phyloP scores from a whole-genome alignment of 2,888 invertebrate genomes.

The Adelognathus sp. region DNA sequence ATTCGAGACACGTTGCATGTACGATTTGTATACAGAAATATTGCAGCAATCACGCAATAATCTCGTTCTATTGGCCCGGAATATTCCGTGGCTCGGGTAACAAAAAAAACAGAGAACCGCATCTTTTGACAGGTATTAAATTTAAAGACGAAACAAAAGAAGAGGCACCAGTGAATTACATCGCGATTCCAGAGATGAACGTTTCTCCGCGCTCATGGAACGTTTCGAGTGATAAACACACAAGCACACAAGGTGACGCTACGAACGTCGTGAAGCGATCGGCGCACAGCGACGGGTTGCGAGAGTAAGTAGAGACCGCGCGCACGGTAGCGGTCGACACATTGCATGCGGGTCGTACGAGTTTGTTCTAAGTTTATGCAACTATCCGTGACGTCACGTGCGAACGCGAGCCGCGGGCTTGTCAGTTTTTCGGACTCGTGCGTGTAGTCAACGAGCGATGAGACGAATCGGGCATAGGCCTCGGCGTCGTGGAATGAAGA shows the following conservation, averaged over 20 bases:
- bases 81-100: neutral
- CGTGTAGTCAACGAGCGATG: neutral
- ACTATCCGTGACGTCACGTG: constrained; percentile 54
- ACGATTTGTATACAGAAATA: too few species aligned
- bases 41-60: too few species aligned
- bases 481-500: neutral
- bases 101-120: too few species aligned
- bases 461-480: neutral
- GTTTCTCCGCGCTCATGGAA: constrained; percentile 20
- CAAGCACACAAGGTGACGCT: neutral
- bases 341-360: constrained; percentile 30
- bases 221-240: constrained; percentile 52
- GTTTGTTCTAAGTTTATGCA: constrained; percentile 58
- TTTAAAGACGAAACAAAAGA: neutral
- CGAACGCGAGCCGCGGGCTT: constrained; percentile 37
- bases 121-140: too few species aligned
- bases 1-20: neutral
- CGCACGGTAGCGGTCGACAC: neutral
- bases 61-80: too few species aligned
- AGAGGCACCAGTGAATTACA: neutral
- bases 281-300: too few species aligned
- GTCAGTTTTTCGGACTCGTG: constrained; percentile 43
- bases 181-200: neutral
- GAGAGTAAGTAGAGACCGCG: neutral
- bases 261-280: neutral